Conservation (phyloP, 2,113 vertebrate genomes). For the Petromus typicus region DNA sequence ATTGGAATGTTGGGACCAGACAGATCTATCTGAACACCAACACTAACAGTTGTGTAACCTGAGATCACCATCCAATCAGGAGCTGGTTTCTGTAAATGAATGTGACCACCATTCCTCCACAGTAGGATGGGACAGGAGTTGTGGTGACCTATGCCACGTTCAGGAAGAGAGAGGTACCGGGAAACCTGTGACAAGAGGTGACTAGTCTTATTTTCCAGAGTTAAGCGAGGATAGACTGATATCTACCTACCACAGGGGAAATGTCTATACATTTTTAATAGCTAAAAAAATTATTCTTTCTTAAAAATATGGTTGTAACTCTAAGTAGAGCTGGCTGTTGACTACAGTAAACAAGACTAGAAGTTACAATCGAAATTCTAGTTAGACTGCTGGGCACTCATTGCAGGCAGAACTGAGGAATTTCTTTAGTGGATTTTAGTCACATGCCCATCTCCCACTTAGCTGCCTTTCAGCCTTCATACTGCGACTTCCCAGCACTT, state of each 20-base stretch:
- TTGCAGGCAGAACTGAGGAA: neutral
- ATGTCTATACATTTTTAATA: neutral
- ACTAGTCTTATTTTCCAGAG: too few species aligned
- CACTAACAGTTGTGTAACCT: neutral
- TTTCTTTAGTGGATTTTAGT: neutral
- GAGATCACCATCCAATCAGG: neutral
- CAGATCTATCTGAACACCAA: neutral
- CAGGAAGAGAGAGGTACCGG: neutral
- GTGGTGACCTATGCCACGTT: fast-evolving
- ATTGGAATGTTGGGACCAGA: neutral
- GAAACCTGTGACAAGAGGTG: neutral
- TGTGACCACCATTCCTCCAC: neutral
- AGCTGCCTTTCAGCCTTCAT: neutral
- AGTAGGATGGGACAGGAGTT: neutral
- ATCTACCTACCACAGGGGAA: neutral
- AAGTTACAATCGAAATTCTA: neutral
- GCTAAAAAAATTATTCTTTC: neutral
- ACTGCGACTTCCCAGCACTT: too few species aligned
- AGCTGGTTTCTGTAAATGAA: neutral
- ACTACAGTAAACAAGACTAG: neutral
- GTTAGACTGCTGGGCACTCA: neutral
- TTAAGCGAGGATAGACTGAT: neutral
- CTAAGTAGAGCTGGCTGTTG: neutral
- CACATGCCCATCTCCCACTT: neutral
- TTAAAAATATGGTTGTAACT: neutral